Evolutionary conservation across 2,797 vertebrate species (phyloP).

Genomic region (Ciconia nigra): DNA sequence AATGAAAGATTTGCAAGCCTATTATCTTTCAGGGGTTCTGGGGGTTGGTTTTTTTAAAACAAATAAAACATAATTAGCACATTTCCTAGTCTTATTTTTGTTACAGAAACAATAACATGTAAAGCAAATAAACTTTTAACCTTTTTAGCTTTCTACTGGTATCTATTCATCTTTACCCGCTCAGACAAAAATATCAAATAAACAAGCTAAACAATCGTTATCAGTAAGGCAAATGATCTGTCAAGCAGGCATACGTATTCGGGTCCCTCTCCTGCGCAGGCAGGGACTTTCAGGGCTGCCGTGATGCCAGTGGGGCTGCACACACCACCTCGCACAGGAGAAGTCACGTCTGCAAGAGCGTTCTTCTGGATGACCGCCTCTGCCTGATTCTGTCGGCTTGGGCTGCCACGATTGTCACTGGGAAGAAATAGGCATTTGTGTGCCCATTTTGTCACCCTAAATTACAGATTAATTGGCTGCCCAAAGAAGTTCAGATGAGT

Average conservation of each 20-base stretch:
- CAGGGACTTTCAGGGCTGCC: neutral
- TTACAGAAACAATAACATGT: neutral
- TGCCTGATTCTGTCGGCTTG: neutral
- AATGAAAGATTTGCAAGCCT: neutral
- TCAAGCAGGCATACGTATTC: neutral
- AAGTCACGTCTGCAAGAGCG: fast-evolving
- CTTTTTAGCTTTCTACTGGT: neutral
- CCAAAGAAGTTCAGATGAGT: neutral
- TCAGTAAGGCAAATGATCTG: neutral
- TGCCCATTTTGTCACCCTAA: neutral
- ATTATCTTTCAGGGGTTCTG: neutral
- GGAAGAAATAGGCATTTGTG: neutral
- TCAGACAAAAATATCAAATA: neutral
- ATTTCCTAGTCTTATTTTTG: neutral
- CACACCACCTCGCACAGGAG: neutral
- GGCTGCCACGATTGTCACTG: fast-evolving
- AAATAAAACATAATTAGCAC: neutral
- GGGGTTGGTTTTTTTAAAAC: neutral
- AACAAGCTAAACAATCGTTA: neutral
- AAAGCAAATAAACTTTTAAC: neutral
- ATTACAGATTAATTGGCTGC: neutral
- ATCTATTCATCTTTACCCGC: neutral
- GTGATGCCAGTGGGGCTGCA: neutral
- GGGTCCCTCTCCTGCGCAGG: neutral
- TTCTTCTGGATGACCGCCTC: neutral